phyloP scores from a whole-genome alignment of 2,888 invertebrate species.

The Caenorhabditis sinica region DNA sequence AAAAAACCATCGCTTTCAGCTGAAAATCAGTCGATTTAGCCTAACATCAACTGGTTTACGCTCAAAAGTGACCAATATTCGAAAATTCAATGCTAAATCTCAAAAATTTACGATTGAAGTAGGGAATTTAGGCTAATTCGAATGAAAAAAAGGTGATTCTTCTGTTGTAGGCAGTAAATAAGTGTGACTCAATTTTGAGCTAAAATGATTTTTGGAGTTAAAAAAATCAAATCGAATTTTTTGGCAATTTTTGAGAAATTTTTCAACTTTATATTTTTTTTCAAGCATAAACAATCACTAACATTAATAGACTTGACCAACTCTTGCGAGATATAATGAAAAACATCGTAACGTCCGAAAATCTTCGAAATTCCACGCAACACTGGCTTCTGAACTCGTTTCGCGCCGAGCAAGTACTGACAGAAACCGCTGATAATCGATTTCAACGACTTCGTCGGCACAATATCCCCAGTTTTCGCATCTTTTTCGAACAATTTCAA shows the following conservation, averaged over 20 bases:
- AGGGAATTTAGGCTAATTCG: no score
- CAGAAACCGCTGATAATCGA: slow-evolving; percentile 55
- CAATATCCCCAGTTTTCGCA: slow-evolving; percentile 43
- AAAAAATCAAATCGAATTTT: no score
- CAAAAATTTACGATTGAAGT: no score
- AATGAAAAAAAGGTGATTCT: no score
- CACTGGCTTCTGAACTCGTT: slow-evolving; percentile 45
- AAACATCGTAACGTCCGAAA: slow-evolving; percentile 64
- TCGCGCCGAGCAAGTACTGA: slow-evolving; percentile 47
- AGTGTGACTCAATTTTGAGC: no score
- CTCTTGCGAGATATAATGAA: slow-evolving; percentile 55
- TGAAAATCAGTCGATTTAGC: no score
- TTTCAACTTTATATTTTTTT: not conserved
- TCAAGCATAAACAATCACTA: not conserved
- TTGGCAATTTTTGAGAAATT: not conserved
- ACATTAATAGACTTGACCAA: slow-evolving; percentile 46
- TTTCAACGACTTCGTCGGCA: slow-evolving; percentile 59
- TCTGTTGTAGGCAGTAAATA: no score
- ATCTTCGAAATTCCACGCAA: slow-evolving; percentile 49
- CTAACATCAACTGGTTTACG: no score
- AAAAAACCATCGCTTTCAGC: no score
- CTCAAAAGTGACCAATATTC: no score
- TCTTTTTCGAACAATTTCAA: slow-evolving; percentile 60
- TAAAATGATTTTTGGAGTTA: no score
- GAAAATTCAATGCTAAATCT: no score